These are phyloP conservation scores for Ptychodera flava DNA, from an alignment of 35 echinoderm and acorn worm species.

Conservation along the genomic window DNA sequence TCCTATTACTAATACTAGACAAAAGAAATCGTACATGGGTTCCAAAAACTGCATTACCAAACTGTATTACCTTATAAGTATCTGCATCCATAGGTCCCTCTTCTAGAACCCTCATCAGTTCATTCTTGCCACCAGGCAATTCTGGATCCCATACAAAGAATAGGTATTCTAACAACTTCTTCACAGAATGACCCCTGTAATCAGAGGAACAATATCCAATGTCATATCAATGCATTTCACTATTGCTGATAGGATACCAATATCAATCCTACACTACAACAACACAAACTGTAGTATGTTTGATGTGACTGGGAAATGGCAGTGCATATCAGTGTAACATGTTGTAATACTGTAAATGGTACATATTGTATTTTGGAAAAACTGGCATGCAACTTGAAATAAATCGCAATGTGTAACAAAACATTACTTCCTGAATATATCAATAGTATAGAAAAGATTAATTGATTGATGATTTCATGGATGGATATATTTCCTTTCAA, in stretches of 20 bases:
- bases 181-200: constrained; percentile 52
- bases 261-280: not conserved
- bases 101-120: constrained; percentile 83
- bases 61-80: constrained; percentile 85
- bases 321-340: not conserved
- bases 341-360: too few species aligned
- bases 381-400: too few species aligned
- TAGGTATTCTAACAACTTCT: constrained; percentile 91
- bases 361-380: too few species aligned
- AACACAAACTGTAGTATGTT: not conserved
- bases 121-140: constrained; percentile 83
- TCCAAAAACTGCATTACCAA: too few species aligned
- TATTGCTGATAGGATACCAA: not conserved
- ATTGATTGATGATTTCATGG: too few species aligned
- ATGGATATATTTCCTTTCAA: too few species aligned
- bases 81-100: constrained; percentile 90
- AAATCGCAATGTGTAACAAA: too few species aligned
- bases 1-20: too few species aligned
- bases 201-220: not conserved
- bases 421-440: too few species aligned
- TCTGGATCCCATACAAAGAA: constrained; percentile 96
- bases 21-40: too few species aligned
- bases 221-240: not conserved
- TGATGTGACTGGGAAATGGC: not conserved
- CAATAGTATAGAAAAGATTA: too few species aligned